phyloP scores from a whole-genome alignment of 1,140 invertebrate species.

The Eupristina koningsbergeri region DNA sequence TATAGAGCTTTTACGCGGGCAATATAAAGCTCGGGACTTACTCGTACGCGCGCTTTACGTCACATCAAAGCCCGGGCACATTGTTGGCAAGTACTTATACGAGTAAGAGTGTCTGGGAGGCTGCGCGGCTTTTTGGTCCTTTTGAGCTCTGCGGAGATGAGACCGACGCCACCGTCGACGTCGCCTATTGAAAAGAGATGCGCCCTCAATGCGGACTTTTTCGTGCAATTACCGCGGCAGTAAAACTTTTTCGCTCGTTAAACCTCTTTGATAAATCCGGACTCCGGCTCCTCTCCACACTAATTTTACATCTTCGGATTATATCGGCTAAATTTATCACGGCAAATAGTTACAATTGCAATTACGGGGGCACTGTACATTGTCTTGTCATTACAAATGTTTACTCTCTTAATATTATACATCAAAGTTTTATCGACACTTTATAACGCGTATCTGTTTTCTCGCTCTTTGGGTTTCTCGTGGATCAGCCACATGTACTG shows the following conservation, averaged over 20 bases:
- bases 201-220: background rate
- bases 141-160: background rate
- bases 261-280: slow-evolving; percentile 4
- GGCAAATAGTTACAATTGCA: background rate
- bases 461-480: too few species aligned
- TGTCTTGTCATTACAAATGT: background rate
- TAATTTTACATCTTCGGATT: slow-evolving; percentile 2
- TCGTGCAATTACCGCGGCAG: slow-evolving; percentile 16
- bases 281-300: background rate
- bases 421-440: background rate
- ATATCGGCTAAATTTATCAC: background rate
- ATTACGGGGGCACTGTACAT: background rate
- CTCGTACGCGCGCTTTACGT: slow-evolving; percentile 58
- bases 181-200: slow-evolving; percentile 21
- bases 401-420: background rate
- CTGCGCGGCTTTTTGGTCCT: background rate
- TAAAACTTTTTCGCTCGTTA: slow-evolving; percentile 15
- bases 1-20: slow-evolving; percentile 45
- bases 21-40: slow-evolving; percentile 64
- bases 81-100: slow-evolving; percentile 66
- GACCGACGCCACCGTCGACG: too few species aligned
- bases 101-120: slow-evolving; percentile 7
- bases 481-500: too few species aligned
- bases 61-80: slow-evolving; percentile 70
- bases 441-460: too few species aligned